These are phyloP conservation scores for Scortum barcoo DNA, from an alignment of 2,113 vertebrate genomes.

Conservation along the genomic window DNA sequence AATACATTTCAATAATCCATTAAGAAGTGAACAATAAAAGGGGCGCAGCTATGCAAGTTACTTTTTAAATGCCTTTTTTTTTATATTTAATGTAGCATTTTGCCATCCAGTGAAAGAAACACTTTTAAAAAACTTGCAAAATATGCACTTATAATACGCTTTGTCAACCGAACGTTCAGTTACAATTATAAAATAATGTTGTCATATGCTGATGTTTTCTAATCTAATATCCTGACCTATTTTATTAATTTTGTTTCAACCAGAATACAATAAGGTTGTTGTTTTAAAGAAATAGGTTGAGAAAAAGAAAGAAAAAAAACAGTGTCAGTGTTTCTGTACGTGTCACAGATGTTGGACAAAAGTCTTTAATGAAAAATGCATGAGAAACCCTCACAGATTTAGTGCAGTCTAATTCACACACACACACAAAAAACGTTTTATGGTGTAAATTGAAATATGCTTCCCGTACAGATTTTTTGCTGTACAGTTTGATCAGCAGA, in stretches of 20 bases:
- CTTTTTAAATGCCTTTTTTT: not conserved
- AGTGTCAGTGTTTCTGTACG: not conserved
- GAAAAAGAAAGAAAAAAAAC: not conserved
- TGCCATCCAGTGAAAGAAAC: not conserved
- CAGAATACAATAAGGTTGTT: not conserved
- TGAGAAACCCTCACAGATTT: constrained; percentile 14
- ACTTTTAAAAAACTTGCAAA: not conserved
- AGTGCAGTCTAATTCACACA: constrained; percentile 3
- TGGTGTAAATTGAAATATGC: constrained; percentile 21
- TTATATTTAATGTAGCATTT: not conserved
- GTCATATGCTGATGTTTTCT: not conserved
- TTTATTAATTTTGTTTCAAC: not conserved
- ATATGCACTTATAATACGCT: not conserved
- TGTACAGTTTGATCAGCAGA: constrained; percentile 46
- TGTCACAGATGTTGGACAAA: constrained; percentile 8
- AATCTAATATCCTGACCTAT: not conserved
- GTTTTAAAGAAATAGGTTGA: not conserved
- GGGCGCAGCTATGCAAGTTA: not conserved
- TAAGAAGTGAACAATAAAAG: not conserved
- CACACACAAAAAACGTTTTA: not conserved
- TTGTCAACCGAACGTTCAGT: not conserved
- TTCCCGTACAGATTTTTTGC: constrained; percentile 9
- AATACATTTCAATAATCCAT: constrained; percentile 11
- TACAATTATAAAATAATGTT: not conserved
- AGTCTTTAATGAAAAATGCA: constrained; percentile 42